phyloP scores from a whole-genome alignment of 30 jellyfish, hydroid and myxozoan species.

The Calvadosia cruxmelitensis region DNA sequence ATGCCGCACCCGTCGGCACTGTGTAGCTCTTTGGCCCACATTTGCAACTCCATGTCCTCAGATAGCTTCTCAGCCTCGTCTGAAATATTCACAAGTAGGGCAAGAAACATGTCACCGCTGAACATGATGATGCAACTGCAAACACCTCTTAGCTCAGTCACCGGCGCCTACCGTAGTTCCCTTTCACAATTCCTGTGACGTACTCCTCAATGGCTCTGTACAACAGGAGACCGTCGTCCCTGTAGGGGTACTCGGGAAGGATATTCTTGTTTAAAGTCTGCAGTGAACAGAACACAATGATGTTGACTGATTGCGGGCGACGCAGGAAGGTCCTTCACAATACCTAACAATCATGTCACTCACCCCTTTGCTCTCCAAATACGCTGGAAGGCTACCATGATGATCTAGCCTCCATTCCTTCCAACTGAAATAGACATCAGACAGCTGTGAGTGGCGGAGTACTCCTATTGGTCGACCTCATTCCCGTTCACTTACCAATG shows the following conservation, averaged over 20 bases:
- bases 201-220: conserved; percentile 39
- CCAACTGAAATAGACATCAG: conserved; percentile 32
- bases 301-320: not conserved
- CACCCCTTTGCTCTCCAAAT: conserved; percentile 49
- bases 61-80: conserved; percentile 31
- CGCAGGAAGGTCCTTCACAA: not conserved
- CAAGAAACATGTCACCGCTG: too few relatives aligned
- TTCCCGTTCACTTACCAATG: conserved; percentile 51
- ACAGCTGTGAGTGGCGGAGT: not conserved
- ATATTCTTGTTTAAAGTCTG: conserved; percentile 42
- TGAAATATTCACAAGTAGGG: conserved; percentile 15
- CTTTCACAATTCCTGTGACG: conserved; percentile 53
- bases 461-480: not conserved
- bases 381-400: conserved; percentile 38
- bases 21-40: conserved; percentile 69
- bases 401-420: conserved; percentile 48
- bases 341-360: not conserved
- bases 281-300: not conserved
- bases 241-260: conserved; percentile 68
- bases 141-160: not conserved
- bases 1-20: conserved; percentile 53
- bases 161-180: conserved; percentile 43
- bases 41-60: conserved; percentile 59
- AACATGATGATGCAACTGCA: not conserved
- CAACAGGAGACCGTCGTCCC: conserved; percentile 76